phyloP scores from a whole-genome alignment of 2,888 invertebrate species.

The Drosophila stalkeri region DNA sequence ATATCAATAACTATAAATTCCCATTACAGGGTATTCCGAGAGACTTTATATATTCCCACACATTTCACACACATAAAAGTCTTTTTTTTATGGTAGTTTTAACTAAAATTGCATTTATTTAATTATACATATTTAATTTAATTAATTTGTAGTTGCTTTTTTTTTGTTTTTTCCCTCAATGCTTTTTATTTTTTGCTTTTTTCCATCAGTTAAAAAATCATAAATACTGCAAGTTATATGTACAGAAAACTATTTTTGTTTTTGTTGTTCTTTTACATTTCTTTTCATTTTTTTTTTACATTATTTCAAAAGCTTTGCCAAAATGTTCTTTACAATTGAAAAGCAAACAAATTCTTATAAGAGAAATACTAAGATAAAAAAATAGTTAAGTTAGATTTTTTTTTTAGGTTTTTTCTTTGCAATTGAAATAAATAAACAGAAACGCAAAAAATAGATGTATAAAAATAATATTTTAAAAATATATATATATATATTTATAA shows the following conservation, averaged over 20 bases:
- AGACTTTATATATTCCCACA: not conserved
- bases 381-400: not conserved
- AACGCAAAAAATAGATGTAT: constrained; percentile 27
- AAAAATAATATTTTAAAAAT: constrained; percentile 20
- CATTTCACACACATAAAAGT: not conserved
- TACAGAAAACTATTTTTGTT: constrained; percentile 59
- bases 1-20: not conserved
- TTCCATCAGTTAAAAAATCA: constrained; percentile 66
- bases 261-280: constrained; percentile 9
- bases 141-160: constrained; percentile 61
- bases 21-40: not conserved
- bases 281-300: constrained; percentile 24
- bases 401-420: not conserved
- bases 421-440: constrained; percentile 50
- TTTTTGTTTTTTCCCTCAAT: constrained; percentile 20
- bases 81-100: constrained; percentile 54
- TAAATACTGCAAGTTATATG: constrained; percentile 79
- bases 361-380: constrained; percentile 20
- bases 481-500: constrained; percentile 8
- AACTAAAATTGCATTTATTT: constrained; percentile 79
- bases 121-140: constrained; percentile 75
- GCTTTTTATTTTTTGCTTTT: constrained; percentile 21
- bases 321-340: constrained; percentile 36
- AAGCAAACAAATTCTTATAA: constrained; percentile 28
- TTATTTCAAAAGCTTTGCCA: constrained; percentile 47